A percentile compares a stretch with the other conserved stretches of the same genome.
phyloP scores from a whole-genome alignment of 2,113 vertebrate genomes.

The Calypte anna region DNA sequence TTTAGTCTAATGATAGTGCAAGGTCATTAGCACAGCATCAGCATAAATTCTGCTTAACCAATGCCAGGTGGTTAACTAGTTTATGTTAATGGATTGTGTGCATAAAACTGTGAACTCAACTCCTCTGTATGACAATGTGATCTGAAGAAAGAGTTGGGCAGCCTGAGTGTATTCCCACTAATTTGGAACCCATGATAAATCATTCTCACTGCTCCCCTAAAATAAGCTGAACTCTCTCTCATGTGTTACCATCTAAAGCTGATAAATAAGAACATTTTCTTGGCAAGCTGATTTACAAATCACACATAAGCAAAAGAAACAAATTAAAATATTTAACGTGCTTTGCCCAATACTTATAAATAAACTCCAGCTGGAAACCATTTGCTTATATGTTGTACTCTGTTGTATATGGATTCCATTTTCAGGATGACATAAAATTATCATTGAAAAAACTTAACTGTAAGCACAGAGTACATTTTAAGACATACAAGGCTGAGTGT shows the following conservation, averaged over 20 bases:
- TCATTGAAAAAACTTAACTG: background rate
- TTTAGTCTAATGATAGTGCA: conserved; percentile 53
- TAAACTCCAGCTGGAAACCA: background rate
- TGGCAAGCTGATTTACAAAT: background rate
- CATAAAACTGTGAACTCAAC: conserved; percentile 29
- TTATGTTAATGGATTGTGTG: conserved; percentile 7
- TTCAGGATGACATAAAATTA: background rate
- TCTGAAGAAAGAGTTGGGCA: background rate
- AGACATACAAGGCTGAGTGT: background rate
- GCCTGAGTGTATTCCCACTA: background rate
- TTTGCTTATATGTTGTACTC: background rate
- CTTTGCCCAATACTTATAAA: background rate
- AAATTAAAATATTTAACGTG: background rate
- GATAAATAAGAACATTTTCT: background rate
- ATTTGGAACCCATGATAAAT: background rate
- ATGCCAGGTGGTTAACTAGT: conserved; percentile 42
- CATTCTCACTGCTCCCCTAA: background rate
- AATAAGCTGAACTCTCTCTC: background rate
- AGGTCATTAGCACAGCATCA: conserved; percentile 54
- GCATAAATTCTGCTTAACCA: conserved; percentile 61
- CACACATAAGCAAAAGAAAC: background rate
- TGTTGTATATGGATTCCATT: background rate
- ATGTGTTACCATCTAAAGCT: background rate
- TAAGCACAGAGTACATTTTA: background rate
- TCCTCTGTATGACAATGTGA: background rate